These are phyloP conservation scores for Chaetodon trifasciatus DNA, from an alignment of 2,797 vertebrate species.

Conservation along the genomic window DNA sequence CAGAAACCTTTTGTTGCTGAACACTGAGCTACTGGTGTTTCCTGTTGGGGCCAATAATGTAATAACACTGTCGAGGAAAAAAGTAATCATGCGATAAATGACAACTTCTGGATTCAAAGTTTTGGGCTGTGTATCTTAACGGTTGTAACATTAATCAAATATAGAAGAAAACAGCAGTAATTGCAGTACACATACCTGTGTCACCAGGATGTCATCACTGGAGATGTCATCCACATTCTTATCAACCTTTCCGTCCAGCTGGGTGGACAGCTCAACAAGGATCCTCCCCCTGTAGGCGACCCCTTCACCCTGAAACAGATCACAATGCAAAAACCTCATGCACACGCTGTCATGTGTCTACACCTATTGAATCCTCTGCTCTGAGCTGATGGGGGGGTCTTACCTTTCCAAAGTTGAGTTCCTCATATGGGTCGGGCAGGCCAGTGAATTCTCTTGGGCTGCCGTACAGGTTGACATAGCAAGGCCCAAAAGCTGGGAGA, in stretches of 20 bases:
- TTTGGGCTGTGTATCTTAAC: neutral
- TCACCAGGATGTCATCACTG: conserved; percentile 93
- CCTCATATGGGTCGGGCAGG: conserved; percentile 94
- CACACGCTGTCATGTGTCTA: neutral
- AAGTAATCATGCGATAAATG: too few relatives aligned
- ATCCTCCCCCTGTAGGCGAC: conserved; percentile 96
- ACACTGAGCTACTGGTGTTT: neutral
- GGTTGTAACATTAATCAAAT: neutral
- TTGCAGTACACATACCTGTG: conserved; percentile 88
- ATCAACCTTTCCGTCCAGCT: conserved; percentile 89
- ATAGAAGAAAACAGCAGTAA: neutral
- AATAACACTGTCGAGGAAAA: neutral
- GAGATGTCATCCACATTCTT: conserved; percentile 91
- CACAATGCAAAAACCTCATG: conserved; percentile 14
- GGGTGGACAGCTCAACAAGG: conserved; percentile 91
- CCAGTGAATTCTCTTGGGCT: conserved; percentile 95
- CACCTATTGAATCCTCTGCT: neutral
- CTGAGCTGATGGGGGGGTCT: neutral
- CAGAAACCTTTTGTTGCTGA: neutral
- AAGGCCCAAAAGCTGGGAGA: conserved; percentile 96
- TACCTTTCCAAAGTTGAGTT: conserved; percentile 95
- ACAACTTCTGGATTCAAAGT: neutral
- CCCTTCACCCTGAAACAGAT: conserved; percentile 90
- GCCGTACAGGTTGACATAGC: conserved; percentile 96
- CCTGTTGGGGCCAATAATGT: neutral